A percentile compares a stretch with the other conserved stretches of the same genome.
phyloP scores from a whole-genome alignment of 35 echinoderm and acorn worm species.

The Ophiothrix spiculata region DNA sequence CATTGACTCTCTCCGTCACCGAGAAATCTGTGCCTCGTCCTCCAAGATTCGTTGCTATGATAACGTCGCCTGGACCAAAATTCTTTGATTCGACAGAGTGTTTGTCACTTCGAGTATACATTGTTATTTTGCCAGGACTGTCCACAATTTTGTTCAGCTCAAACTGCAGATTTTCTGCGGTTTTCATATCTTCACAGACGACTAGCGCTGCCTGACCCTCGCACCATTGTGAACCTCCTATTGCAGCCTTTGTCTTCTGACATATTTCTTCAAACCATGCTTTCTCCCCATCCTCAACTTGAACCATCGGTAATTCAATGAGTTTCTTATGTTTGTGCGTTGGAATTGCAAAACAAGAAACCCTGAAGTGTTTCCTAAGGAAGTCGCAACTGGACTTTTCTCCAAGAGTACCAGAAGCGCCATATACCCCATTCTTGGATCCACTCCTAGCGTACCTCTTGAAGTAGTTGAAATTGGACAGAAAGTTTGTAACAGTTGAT shows the following conservation, averaged over 20 bases:
- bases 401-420: background rate
- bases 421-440: background rate
- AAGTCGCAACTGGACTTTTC: background rate
- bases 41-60: background rate
- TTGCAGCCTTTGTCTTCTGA: background rate
- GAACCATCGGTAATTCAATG: background rate
- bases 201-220: background rate
- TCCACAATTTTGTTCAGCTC: background rate
- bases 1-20: background rate
- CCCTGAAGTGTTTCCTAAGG: background rate
- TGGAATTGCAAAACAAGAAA: background rate
- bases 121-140: background rate
- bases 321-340: background rate
- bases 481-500: background rate
- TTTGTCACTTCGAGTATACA: conserved; percentile 6
- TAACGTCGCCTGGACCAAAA: background rate
- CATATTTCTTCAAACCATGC: background rate
- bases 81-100: background rate
- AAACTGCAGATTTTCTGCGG: background rate
- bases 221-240: background rate
- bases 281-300: background rate
- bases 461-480: background rate
- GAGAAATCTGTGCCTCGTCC: background rate
- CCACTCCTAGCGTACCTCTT: background rate
- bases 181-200: background rate